Evolutionary conservation across 2,113 vertebrate species (phyloP).

Genomic region (Struthidea cinerea): DNA sequence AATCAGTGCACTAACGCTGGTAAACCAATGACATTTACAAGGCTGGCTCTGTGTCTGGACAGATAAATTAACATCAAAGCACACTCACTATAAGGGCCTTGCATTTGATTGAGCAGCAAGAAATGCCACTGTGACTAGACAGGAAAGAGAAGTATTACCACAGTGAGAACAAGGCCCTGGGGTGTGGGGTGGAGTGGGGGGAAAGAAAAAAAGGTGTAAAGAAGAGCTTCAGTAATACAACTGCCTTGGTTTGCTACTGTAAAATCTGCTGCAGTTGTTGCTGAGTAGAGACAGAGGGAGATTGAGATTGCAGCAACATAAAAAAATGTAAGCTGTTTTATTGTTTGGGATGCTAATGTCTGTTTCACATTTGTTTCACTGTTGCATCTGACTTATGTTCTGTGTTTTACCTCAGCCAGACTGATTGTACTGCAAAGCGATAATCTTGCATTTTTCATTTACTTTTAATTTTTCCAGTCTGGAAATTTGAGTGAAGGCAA

Average conservation of each 20-base stretch:
- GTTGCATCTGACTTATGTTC: not conserved
- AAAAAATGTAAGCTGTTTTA: not conserved
- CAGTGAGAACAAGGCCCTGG: not conserved
- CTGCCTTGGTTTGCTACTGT: not conserved
- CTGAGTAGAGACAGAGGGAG: not conserved
- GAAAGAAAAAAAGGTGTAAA: not conserved
- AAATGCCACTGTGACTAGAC: not conserved
- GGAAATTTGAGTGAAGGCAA: not conserved
- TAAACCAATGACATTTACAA: slow-evolving; percentile 7
- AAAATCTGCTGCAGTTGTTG: not conserved
- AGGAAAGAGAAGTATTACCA: not conserved
- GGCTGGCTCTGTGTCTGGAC: not conserved
- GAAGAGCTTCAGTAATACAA: not conserved
- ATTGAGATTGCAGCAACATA: not conserved
- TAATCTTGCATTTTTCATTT: not conserved
- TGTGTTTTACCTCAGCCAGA: not conserved
- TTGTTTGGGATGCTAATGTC: not conserved
- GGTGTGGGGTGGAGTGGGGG: not conserved
- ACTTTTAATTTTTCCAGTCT: not conserved
- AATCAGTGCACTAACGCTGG: not conserved
- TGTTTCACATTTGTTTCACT: not conserved
- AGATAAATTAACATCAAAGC: slow-evolving; percentile 13
- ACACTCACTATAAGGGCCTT: not conserved
- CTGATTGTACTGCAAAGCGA: not conserved
- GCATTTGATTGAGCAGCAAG: not conserved